phyloP scores from a whole-genome alignment of 2,113 vertebrate species.

The Connochaetes taurinus region DNA sequence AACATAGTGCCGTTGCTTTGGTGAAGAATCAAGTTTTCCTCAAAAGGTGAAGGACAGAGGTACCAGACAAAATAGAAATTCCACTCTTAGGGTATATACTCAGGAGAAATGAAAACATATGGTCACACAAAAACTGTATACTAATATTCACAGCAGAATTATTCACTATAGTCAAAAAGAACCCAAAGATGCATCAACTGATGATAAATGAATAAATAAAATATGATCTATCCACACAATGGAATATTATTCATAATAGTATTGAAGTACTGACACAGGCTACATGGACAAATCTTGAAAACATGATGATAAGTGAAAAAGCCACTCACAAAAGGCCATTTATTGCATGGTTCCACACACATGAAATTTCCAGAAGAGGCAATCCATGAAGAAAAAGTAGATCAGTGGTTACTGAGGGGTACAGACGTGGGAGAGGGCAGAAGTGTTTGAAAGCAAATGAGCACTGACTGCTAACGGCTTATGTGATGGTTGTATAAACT shows the following conservation, averaged over 20 bases:
- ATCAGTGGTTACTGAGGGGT: not conserved
- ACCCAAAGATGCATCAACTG: not conserved
- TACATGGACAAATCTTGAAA: not conserved
- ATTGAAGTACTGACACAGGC: not conserved
- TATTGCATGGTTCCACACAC: not conserved
- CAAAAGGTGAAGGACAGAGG: not conserved
- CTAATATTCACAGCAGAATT: not conserved
- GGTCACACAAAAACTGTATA: not conserved
- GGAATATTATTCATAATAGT: not conserved
- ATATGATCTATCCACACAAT: not conserved
- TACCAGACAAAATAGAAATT: not conserved
- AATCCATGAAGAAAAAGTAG: not conserved
- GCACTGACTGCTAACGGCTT: not conserved
- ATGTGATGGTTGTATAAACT: not conserved
- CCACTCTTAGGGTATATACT: not conserved
- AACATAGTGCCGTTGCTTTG: not conserved
- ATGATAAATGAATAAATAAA: not conserved
- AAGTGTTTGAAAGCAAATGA: not conserved
- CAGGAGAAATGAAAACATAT: not conserved
- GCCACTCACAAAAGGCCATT: not conserved
- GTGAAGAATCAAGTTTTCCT: not conserved
- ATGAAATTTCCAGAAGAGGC: not conserved
- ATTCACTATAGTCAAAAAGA: not conserved
- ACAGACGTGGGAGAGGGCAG: accelerated
- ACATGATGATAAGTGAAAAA: not conserved